A percentile compares a stretch with the other conserved stretches of the same genome.
phyloP scores from a whole-genome alignment of 2,113 vertebrate species.

The Sebastes schlegelii region DNA sequence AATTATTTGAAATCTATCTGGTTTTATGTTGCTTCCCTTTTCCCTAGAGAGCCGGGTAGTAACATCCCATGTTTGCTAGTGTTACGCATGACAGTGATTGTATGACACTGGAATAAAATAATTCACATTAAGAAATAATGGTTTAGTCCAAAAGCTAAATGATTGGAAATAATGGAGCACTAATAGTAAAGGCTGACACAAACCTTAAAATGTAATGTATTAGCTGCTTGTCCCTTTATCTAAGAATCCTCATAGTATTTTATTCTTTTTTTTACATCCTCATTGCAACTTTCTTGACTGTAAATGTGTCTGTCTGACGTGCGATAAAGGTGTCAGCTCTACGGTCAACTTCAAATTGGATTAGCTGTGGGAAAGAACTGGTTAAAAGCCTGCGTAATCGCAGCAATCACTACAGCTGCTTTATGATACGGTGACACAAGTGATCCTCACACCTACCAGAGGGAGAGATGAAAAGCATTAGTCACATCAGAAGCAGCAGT shows the following conservation, averaged over 20 bases:
- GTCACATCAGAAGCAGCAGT: slow-evolving; percentile 40
- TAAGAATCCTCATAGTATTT: neutral
- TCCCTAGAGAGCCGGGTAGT: neutral
- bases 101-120: neutral
- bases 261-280: neutral
- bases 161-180: too few relatives aligned
- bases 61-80: neutral
- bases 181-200: too few relatives aligned
- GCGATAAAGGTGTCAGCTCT: neutral
- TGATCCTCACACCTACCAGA: slow-evolving; percentile 24
- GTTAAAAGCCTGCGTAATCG: slow-evolving; percentile 48
- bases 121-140: neutral
- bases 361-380: slow-evolving; percentile 19
- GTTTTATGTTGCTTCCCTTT: neutral
- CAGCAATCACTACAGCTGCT: slow-evolving; percentile 29
- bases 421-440: slow-evolving; percentile 43
- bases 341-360: neutral
- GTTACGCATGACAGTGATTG: neutral
- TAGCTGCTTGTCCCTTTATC: too few relatives aligned
- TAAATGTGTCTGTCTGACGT: neutral
- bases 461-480: slow-evolving; percentile 49
- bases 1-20: neutral
- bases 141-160: neutral
- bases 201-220: too few relatives aligned
- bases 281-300: neutral